Evolutionary conservation across 2,888 invertebrate genomes (phyloP).

Genomic region (Xylocampa areola): DNA sequence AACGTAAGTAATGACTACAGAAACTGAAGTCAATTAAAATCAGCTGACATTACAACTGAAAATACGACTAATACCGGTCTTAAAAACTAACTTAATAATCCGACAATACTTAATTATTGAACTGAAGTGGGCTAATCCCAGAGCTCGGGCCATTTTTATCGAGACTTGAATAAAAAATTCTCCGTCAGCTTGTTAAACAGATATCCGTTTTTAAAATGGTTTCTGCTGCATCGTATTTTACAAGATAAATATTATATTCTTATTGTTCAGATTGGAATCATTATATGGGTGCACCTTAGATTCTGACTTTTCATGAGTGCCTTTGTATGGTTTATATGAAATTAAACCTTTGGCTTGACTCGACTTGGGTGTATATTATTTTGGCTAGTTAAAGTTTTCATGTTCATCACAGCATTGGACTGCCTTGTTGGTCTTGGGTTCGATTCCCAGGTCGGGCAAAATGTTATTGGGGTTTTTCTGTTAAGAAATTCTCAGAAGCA

Average conservation of each 20-base stretch:
- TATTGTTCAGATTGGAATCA: neutral
- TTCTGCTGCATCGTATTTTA: conserved; percentile 28
- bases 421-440: no score
- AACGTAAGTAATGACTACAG: no score
- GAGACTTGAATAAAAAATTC: conserved; percentile 32
- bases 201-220: conserved; percentile 40
- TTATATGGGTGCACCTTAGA: conserved; percentile 10
- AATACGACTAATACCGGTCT: conserved; percentile 9
- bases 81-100: conserved; percentile 27
- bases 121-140: conserved; percentile 40
- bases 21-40: neutral
- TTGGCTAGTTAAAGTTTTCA: no score
- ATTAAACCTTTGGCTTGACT: no score
- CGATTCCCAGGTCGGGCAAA: no score
- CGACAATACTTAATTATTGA: conserved; percentile 38
- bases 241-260: conserved; percentile 22
- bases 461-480: no score
- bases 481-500: no score
- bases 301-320: no score
- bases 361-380: no score
- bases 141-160: conserved; percentile 40
- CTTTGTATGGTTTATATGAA: no score
- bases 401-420: no score
- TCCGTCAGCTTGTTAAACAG: conserved; percentile 57
- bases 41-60: neutral